Conservation (phyloP, 35 echinoderm and acorn worm species). For the Chiridota heheva region DNA sequence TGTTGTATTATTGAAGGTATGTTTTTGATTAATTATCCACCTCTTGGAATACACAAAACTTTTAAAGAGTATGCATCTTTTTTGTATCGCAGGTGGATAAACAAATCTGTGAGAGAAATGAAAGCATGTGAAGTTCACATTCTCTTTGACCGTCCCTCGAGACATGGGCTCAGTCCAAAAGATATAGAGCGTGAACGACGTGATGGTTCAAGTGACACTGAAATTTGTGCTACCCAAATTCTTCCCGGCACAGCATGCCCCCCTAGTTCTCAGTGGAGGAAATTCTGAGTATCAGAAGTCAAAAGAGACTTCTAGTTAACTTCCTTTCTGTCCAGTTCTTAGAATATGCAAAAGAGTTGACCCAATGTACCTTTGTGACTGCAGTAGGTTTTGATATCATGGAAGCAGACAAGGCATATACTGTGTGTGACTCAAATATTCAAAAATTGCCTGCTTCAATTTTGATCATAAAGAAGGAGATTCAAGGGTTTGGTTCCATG, state of each 20-base stretch:
- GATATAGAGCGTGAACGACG: no score
- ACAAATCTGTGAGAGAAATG: slow-evolving; percentile 16
- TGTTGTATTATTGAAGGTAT: no score
- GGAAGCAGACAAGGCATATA: neutral
- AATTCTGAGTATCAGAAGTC: no score
- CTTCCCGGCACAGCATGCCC: no score
- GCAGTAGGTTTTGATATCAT: slow-evolving; percentile 3
- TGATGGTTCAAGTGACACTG: no score
- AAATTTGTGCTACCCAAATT: no score
- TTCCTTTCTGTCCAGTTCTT: neutral
- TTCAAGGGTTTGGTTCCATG: neutral
- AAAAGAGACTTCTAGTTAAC: slow-evolving; percentile 11
- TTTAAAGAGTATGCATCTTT: no score
- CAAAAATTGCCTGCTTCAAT: neutral
- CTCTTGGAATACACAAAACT: no score
- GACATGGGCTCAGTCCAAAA: slow-evolving; percentile 16
- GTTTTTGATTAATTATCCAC: no score
- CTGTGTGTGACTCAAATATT: no score
- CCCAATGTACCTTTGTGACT: neutral
- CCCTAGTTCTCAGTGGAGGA: no score
- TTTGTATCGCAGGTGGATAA: no score
- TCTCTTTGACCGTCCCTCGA: slow-evolving; percentile 11
- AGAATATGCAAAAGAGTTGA: neutral
- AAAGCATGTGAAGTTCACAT: slow-evolving; percentile 10
- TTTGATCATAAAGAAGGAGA: slow-evolving; percentile 17